Percentiles rank a stretch among this genome's conserved stretches.
These are phyloP conservation scores for Oscheius sp. DNA, from an alignment of 2,888 invertebrate genomes.

Conservation along the genomic window DNA sequence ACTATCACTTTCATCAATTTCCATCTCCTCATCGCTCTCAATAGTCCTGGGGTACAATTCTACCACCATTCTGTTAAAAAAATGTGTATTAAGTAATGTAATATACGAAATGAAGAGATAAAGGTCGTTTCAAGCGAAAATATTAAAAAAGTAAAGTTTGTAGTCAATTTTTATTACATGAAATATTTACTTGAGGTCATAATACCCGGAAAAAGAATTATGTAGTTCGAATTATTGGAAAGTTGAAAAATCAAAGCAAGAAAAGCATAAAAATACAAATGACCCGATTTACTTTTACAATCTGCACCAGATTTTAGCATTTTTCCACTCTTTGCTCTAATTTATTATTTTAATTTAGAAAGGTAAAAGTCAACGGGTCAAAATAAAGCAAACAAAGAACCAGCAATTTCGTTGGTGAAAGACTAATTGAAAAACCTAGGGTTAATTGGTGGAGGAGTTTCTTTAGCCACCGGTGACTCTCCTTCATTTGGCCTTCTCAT, in stretches of 20 bases:
- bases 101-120: too few relatives aligned
- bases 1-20: slow-evolving; percentile 49
- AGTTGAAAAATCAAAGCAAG: too few relatives aligned
- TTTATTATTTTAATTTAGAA: too few relatives aligned
- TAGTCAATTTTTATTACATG: neutral
- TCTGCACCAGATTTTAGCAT: too few relatives aligned
- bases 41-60: slow-evolving; percentile 50
- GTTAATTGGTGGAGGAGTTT: neutral
- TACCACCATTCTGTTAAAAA: slow-evolving; percentile 4
- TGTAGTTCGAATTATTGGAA: too few relatives aligned
- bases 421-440: neutral
- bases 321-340: too few relatives aligned
- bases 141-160: too few relatives aligned
- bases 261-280: too few relatives aligned
- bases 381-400: too few relatives aligned
- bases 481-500: slow-evolving; percentile 4
- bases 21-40: slow-evolving; percentile 57
- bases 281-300: too few relatives aligned
- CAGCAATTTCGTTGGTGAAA: neutral
- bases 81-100: neutral
- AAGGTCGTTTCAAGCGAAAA: too few relatives aligned
- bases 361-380: too few relatives aligned
- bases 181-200: neutral
- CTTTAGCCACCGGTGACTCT: neutral
- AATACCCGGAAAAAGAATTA: neutral